Conservation (phyloP, 2,797 vertebrate species). For the Poeciliopsis presidionis region DNA sequence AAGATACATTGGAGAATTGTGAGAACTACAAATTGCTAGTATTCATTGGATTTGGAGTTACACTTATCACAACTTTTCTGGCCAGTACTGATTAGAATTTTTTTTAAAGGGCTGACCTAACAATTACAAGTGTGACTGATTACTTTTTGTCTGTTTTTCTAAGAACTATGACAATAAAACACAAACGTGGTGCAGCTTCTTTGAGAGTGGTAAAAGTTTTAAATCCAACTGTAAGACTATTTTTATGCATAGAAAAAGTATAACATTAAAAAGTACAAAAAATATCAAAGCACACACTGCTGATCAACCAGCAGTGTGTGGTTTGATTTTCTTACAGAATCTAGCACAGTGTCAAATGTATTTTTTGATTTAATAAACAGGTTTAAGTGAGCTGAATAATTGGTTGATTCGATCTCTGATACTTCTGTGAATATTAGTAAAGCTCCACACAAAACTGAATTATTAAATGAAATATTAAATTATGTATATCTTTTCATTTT, state of each 20-base stretch:
- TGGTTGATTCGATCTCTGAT: no score
- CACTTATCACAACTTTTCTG: background rate
- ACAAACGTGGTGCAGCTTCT: background rate
- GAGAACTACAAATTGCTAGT: background rate
- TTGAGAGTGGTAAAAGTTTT: background rate
- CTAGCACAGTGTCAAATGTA: background rate
- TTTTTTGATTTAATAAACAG: background rate
- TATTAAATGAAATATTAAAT: background rate
- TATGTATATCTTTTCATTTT: background rate
- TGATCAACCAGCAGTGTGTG: background rate
- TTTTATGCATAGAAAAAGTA: background rate
- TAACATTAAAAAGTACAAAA: background rate
- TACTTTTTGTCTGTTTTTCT: background rate
- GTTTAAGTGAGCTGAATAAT: background rate
- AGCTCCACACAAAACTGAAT: background rate
- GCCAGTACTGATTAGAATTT: background rate
- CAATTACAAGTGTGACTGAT: background rate
- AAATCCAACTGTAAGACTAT: background rate
- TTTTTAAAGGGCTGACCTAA: background rate
- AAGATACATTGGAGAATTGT: slow-evolving; percentile 1
- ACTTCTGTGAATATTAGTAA: background rate
- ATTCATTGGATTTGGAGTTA: slow-evolving; percentile 7
- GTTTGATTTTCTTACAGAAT: no score
- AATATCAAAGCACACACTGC: background rate
- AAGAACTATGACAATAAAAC: background rate